Evolutionary conservation across 2,888 invertebrate species (phyloP).

Genomic region (Amphiduros pacificus): DNA sequence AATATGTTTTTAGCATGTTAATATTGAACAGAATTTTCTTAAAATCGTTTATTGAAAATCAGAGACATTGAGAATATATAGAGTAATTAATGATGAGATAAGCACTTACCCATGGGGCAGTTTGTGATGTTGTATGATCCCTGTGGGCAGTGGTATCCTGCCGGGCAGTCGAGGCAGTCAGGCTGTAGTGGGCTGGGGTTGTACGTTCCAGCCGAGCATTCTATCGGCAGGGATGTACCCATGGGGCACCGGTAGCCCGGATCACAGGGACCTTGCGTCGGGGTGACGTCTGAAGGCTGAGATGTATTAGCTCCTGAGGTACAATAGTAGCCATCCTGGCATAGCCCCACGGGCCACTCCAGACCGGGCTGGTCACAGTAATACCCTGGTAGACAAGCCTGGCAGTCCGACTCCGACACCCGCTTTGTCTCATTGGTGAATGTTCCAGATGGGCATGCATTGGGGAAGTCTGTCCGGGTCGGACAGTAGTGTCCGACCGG

Average conservation of each 20-base stretch:
- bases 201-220: constrained; percentile 50
- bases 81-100: neutral
- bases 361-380: constrained; percentile 49
- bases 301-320: constrained; percentile 43
- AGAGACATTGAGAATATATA: neutral
- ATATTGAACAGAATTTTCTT: too few species aligned
- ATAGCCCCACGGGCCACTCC: constrained; percentile 42
- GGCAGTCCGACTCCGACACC: constrained; percentile 37
- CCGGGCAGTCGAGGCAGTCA: constrained; percentile 47
- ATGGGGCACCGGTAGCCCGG: constrained; percentile 45
- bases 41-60: too few species aligned
- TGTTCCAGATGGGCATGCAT: constrained; percentile 48
- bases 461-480: constrained; percentile 41
- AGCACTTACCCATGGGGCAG: constrained; percentile 45
- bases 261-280: constrained; percentile 52
- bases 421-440: constrained; percentile 46
- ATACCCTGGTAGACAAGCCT: constrained; percentile 46
- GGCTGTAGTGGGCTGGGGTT: constrained; percentile 37
- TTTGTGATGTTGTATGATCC: constrained; percentile 37
- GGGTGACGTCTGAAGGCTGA: constrained; percentile 34
- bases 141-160: constrained; percentile 48
- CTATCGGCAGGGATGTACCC: constrained; percentile 41
- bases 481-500: constrained; percentile 51
- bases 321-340: constrained; percentile 50
- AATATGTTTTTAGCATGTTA: neutral